A percentile compares a stretch with the other conserved stretches of the same genome.
These are phyloP conservation scores for Drosophila barbarae DNA, from an alignment of 2,888 invertebrate genomes.

Conservation along the genomic window DNA sequence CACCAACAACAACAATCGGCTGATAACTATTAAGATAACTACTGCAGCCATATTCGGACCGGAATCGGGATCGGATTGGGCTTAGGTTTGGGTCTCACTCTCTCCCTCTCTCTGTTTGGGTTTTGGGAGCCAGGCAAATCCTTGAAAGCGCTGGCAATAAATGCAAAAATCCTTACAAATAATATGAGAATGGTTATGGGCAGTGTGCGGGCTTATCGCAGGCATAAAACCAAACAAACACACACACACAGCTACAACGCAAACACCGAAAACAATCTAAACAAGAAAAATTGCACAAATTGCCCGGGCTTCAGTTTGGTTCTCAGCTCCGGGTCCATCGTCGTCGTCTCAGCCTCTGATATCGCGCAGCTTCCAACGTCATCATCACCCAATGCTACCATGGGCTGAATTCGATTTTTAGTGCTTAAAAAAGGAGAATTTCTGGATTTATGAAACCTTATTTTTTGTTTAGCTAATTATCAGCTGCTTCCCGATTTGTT, in stretches of 20 bases:
- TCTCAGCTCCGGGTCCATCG: slow-evolving; percentile 46
- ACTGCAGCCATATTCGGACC: slow-evolving; percentile 54
- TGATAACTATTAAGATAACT: slow-evolving; percentile 73
- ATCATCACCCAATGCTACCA: slow-evolving; percentile 31
- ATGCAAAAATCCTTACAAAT: slow-evolving; percentile 75
- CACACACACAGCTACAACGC: slow-evolving; percentile 19
- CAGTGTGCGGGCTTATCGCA: slow-evolving; percentile 69
- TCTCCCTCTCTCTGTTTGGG: background rate
- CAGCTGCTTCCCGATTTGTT: slow-evolving; percentile 7
- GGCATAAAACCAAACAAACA: slow-evolving; percentile 59
- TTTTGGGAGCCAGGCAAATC: slow-evolving; percentile 54
- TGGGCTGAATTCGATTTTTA: slow-evolving; percentile 16
- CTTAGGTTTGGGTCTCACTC: background rate
- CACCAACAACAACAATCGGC: slow-evolving; percentile 56
- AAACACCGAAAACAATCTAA: slow-evolving; percentile 64
- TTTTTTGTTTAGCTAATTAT: slow-evolving; percentile 9
- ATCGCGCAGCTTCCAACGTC: slow-evolving; percentile 35
- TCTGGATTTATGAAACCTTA: background rate
- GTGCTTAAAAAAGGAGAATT: background rate
- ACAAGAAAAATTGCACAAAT: slow-evolving; percentile 71
- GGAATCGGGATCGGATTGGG: slow-evolving; percentile 7
- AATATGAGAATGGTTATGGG: slow-evolving; percentile 72
- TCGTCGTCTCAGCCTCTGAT: slow-evolving; percentile 38
- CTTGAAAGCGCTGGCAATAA: slow-evolving; percentile 70
- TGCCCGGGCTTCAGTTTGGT: slow-evolving; percentile 63